A percentile compares a stretch with the other conserved stretches of the same genome.
phyloP scores from a whole-genome alignment of 2,888 invertebrate genomes.

The Polyommatus icarus region DNA sequence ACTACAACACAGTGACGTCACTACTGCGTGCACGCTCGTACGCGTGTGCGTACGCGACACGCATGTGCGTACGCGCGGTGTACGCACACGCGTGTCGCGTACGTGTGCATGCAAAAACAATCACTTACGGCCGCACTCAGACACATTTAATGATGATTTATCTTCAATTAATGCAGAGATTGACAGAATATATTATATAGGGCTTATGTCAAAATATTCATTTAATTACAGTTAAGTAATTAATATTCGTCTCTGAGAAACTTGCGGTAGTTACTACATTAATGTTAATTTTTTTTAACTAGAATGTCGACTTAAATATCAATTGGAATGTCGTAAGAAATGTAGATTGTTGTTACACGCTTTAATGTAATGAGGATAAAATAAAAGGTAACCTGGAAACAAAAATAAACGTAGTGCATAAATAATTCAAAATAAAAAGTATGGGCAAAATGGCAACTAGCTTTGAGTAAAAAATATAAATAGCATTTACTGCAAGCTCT shows the following conservation, averaged over 20 bases:
- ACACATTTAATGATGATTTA: too few species aligned
- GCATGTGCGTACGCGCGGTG: background rate
- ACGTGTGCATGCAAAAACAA: slow-evolving; percentile 53
- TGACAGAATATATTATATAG: too few species aligned
- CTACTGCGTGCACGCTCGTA: slow-evolving; percentile 11
- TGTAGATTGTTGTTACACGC: background rate
- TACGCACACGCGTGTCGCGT: too few species aligned
- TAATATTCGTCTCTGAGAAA: too few species aligned
- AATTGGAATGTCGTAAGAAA: background rate
- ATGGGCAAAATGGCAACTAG: background rate
- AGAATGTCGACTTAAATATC: background rate
- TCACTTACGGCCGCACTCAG: background rate
- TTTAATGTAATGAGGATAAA: background rate
- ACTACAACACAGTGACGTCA: slow-evolving; percentile 77
- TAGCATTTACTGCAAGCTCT: background rate
- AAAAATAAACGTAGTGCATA: background rate
- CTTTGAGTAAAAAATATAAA: background rate
- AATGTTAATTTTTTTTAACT: too few species aligned
- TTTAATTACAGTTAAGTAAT: too few species aligned
- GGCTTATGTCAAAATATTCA: too few species aligned
- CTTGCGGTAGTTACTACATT: too few species aligned
- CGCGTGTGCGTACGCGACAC: slow-evolving; percentile 17
- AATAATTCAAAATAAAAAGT: background rate
- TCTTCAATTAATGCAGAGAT: too few species aligned
- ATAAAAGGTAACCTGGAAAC: background rate